Evolutionary conservation across 2,797 vertebrate genomes (phyloP).

Genomic region (Sebastes steindachneri): DNA sequence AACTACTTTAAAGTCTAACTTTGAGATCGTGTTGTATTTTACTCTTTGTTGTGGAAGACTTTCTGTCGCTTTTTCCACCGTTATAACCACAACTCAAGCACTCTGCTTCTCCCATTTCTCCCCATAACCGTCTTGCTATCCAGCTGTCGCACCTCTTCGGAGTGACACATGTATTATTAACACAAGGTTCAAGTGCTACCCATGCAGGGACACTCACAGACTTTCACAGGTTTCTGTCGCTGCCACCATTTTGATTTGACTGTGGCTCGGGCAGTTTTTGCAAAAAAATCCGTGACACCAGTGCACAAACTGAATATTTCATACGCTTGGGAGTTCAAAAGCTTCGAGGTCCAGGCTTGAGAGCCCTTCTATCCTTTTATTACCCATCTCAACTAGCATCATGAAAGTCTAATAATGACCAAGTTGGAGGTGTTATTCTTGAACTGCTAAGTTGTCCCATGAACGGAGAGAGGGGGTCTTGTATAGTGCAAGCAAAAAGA

Average conservation of each 20-base stretch:
- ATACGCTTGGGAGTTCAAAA: slow-evolving; percentile 37
- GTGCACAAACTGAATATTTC: slow-evolving; percentile 67
- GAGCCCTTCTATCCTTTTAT: slow-evolving; percentile 55
- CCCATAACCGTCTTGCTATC: slow-evolving; percentile 24
- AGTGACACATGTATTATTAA: slow-evolving; percentile 80
- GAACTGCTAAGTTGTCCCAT: slow-evolving; percentile 20
- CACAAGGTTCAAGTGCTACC: slow-evolving; percentile 42
- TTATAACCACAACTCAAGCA: slow-evolving; percentile 23
- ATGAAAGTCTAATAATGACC: slow-evolving; percentile 59
- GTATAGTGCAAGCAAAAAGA: slow-evolving; percentile 26
- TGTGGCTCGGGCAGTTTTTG: slow-evolving; percentile 24
- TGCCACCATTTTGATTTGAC: slow-evolving; percentile 74
- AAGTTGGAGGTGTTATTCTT: slow-evolving; percentile 39
- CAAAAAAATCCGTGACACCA: slow-evolving; percentile 60
- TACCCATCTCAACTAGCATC: slow-evolving; percentile 23
- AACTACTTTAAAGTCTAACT: slow-evolving; percentile 28
- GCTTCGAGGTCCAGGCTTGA: slow-evolving; percentile 31
- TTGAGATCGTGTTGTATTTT: neutral
- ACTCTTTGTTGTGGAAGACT: neutral
- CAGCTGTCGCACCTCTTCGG: slow-evolving; percentile 49
- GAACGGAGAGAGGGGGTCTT: neutral
- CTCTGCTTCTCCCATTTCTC: slow-evolving; percentile 18
- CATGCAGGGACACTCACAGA: slow-evolving; percentile 64
- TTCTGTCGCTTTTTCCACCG: neutral
- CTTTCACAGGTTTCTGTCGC: slow-evolving; percentile 68